A percentile compares a stretch with the other conserved stretches of the same genome.
These are phyloP conservation scores for Eueides isabella DNA, from an alignment of 1,140 invertebrate genomes.

Conservation along the genomic window DNA sequence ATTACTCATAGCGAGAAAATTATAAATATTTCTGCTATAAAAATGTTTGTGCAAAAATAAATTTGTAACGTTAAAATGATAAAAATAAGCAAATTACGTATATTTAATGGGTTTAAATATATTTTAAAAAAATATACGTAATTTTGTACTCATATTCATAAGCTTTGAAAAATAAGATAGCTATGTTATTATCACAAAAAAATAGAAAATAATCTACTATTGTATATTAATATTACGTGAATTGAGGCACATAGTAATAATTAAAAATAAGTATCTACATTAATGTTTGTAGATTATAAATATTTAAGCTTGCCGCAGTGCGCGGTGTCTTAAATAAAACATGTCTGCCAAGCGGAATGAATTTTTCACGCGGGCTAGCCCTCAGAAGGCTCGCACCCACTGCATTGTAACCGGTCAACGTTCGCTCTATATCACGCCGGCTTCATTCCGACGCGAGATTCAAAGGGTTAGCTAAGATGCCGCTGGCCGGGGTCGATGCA, in stretches of 20 bases:
- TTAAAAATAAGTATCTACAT: background rate
- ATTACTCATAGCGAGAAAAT: background rate
- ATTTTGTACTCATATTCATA: too few species aligned
- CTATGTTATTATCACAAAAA: background rate
- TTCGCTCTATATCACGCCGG: slow-evolving; percentile 36
- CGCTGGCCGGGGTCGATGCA: slow-evolving; percentile 27
- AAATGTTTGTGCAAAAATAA: background rate
- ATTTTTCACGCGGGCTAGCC: slow-evolving; percentile 46
- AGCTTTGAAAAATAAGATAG: too few species aligned
- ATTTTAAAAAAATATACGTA: too few species aligned
- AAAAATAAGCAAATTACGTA: background rate
- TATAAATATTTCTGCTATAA: slow-evolving; percentile 47
- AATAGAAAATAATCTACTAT: too few species aligned
- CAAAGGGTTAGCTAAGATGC: slow-evolving; percentile 36
- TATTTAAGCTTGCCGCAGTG: slow-evolving; percentile 43
- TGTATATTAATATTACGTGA: too few species aligned
- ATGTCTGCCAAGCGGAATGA: slow-evolving; percentile 43
- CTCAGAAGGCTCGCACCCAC: slow-evolving; percentile 40
- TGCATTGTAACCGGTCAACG: slow-evolving; percentile 42
- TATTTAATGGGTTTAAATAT: too few species aligned
- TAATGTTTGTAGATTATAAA: slow-evolving; percentile 29
- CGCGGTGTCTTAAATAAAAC: slow-evolving; percentile 44
- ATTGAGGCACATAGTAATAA: background rate
- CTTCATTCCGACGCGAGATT: slow-evolving; percentile 29
- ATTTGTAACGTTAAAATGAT: background rate